Evolutionary conservation across 2,113 vertebrate genomes (phyloP).

Genomic region (Saimiri boliviensis): DNA sequence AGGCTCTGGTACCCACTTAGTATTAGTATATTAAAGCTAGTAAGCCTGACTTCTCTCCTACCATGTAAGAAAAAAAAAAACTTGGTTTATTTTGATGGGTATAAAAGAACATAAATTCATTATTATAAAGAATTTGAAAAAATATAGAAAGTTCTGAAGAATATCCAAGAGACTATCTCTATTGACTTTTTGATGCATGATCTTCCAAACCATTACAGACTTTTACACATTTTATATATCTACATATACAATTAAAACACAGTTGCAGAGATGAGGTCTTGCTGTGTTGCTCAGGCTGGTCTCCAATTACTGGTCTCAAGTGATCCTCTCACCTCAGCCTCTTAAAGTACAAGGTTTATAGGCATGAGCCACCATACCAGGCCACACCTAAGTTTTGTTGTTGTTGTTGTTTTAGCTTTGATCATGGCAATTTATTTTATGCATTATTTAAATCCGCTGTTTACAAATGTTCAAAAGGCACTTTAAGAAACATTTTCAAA

Average conservation of each 20-base stretch:
- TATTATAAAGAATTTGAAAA: not conserved
- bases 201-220: not conserved
- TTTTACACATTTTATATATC: not conserved
- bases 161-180: not conserved
- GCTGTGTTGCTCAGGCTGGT: no score
- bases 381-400: no score
- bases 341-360: no score
- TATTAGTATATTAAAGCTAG: not conserved
- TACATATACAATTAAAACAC: not conserved
- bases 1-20: not conserved
- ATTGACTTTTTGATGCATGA: not conserved
- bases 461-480: constrained; percentile 77
- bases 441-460: constrained; percentile 67
- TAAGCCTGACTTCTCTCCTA: not conserved
- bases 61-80: not conserved
- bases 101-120: not conserved
- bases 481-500: constrained; percentile 76
- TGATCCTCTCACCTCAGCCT: no score
- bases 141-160: not conserved
- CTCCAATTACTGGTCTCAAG: no score
- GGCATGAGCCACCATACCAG: no score
- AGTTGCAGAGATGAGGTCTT: no score
- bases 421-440: constrained; percentile 77
- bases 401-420: constrained; percentile 28
- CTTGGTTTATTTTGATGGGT: not conserved